A percentile compares a stretch with the other conserved stretches of the same genome.
These are phyloP conservation scores for Eilema sororculum DNA, from an alignment of 2,888 invertebrate genomes.

Conservation along the genomic window DNA sequence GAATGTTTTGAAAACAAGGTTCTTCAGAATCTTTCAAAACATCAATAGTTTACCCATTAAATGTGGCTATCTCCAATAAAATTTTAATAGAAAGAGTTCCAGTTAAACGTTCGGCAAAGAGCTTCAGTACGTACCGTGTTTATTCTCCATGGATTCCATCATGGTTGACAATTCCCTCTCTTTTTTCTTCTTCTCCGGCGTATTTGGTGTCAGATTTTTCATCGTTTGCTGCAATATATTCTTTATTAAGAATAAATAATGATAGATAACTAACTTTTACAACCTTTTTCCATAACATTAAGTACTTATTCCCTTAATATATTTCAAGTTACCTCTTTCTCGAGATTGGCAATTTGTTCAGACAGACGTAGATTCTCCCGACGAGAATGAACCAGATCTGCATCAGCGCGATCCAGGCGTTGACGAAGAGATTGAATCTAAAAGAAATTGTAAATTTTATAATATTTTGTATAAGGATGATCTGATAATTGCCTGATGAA, in stretches of 20 bases:
- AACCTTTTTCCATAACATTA: not conserved
- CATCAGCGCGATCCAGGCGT: slow-evolving; percentile 92
- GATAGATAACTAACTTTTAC: not conserved
- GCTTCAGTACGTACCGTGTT: slow-evolving; percentile 90
- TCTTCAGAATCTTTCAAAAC: slow-evolving; percentile 75
- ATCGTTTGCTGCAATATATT: slow-evolving; percentile 84
- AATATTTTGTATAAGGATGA: not conserved
- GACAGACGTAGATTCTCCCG: slow-evolving; percentile 92
- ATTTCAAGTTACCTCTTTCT: slow-evolving; percentile 90
- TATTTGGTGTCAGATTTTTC: slow-evolving; percentile 87
- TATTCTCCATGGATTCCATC: slow-evolving; percentile 93
- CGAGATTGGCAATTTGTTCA: slow-evolving; percentile 92
- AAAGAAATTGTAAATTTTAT: slow-evolving; percentile 22
- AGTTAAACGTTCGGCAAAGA: not conserved
- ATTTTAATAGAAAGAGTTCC: slow-evolving; percentile 11
- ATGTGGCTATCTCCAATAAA: slow-evolving; percentile 47
- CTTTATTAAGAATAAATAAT: slow-evolving; percentile 15
- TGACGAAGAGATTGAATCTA: slow-evolving; percentile 90
- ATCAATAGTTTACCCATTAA: slow-evolving; percentile 86
- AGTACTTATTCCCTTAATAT: not conserved
- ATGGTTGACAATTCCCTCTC: slow-evolving; percentile 92
- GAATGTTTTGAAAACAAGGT: slow-evolving; percentile 80
- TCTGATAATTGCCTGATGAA: not conserved
- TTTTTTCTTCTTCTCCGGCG: slow-evolving; percentile 88
- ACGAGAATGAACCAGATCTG: slow-evolving; percentile 92